A percentile compares a stretch with the other conserved stretches of the same genome.
Evolutionary conservation across 92 coral and sea anemone genomes (phyloP).

Genomic region (Zoanthus sansibaricus): DNA sequence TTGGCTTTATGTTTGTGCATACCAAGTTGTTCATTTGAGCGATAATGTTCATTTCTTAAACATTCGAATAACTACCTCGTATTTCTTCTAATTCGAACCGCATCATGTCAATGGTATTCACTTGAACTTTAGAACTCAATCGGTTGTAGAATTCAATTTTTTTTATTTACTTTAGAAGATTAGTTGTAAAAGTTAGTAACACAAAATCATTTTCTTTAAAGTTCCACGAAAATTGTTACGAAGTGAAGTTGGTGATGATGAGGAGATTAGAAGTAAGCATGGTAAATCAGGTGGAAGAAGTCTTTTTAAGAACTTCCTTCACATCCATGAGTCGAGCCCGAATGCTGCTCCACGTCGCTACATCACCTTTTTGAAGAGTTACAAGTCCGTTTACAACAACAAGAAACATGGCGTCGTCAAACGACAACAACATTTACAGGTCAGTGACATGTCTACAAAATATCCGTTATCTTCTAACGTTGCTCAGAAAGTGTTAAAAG

Average conservation of each 20-base stretch:
- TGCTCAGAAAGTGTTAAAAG: too few species aligned
- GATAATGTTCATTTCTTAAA: too few species aligned
- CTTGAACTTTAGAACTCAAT: too few species aligned
- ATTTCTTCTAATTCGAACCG: too few species aligned
- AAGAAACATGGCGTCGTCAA: constrained; percentile 97
- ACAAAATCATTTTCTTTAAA: not conserved
- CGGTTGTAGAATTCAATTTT: not conserved
- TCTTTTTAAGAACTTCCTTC: constrained; percentile 85
- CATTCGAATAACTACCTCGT: too few species aligned
- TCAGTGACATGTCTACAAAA: not conserved
- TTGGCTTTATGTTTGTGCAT: too few species aligned
- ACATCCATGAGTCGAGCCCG: constrained; percentile 89
- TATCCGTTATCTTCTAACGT: too few species aligned
- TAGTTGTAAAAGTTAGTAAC: not conserved
- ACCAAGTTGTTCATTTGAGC: too few species aligned
- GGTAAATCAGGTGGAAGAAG: constrained; percentile 73
- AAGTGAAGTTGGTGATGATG: constrained; percentile 73
- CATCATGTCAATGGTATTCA: too few species aligned
- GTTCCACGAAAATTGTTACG: constrained; percentile 92
- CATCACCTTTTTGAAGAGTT: constrained; percentile 95
- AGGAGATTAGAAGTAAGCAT: constrained; percentile 49
- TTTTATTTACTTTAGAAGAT: not conserved
- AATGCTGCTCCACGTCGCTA: constrained; percentile 96
- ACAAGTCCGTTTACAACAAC: constrained; percentile 86
- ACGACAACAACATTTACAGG: constrained; percentile 97